Evolutionary conservation across 2,797 vertebrate species (phyloP), one percentile per base, ranked within the genome.

Genomic region (Tapirus indicus): DNA sequence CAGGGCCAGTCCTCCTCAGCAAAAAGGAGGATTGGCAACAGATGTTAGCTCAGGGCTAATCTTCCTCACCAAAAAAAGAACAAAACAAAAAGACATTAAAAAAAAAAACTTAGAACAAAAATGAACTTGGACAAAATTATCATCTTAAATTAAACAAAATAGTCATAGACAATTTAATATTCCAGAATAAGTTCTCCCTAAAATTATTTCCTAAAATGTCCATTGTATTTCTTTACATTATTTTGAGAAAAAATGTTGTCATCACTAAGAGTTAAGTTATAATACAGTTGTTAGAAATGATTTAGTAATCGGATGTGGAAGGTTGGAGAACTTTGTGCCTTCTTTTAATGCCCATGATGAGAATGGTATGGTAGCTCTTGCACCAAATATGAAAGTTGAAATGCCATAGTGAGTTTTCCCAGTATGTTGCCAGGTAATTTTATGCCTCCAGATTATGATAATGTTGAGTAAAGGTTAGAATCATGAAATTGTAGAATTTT

Each of bases 91-190:
- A 38, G 38, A 38, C 38, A 38, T 38, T 38, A 38, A 38, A 38
- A 38, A 38, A 38, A 38, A 38, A 38, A 38, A 38, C 38, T 38
- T 38, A 66, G n/a, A 80, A 78, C 77, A 25, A 78, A 87, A n/a
- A 47, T 92, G 29, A 95, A 93, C 32, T 69, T 88, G 25, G n/a
- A 71, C 20, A 91, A 60, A 96, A 85, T 82, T 44, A 71, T 74
- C 60, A 77, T 49, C 41, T 92, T 35, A 74, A 60, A 4, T 79
- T 41, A 69, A 86, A 84, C 38, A 64, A 66, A 78, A 54, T 23
- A 66, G 18, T 68, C 3, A 32, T 52, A 80, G 80, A 47, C 1
- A 21, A 85, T 60, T 91, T 66, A 79, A 82, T 35, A 88, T 96
- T 80, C 32, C 66, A 60, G 9, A n/a, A 10, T 69, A 29, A 8